These are phyloP conservation scores for Sycophila sp. DNA, from an alignment of 1,140 invertebrate species.

Conservation along the genomic window DNA sequence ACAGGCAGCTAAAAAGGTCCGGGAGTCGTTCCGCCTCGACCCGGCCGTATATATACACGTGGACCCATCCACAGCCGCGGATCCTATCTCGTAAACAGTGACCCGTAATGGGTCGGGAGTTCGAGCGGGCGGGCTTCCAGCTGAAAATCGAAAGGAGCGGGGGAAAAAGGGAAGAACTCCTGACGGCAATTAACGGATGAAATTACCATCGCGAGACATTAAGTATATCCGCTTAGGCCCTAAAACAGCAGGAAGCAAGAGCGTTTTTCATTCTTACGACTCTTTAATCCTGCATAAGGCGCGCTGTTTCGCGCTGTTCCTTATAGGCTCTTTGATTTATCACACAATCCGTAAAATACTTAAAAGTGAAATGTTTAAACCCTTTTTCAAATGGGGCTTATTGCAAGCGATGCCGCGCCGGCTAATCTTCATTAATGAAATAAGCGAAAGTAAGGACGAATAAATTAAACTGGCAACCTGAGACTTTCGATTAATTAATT, in stretches of 20 bases:
- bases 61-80: not conserved
- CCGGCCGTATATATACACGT: conserved; percentile 18
- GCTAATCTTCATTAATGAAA: too few species aligned
- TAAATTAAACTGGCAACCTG: too few species aligned
- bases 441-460: too few species aligned
- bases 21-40: conserved; percentile 46
- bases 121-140: conserved; percentile 50
- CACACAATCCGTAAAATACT: not conserved
- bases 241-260: conserved; percentile 30
- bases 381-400: not conserved
- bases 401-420: not conserved
- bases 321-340: conserved; percentile 25
- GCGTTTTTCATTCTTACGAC: conserved; percentile 52
- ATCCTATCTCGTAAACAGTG: conserved; percentile 34
- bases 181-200: conserved; percentile 54
- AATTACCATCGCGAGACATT: conserved; percentile 49
- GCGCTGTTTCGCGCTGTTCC: not conserved
- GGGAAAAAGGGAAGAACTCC: conserved; percentile 1
- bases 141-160: conserved; percentile 34
- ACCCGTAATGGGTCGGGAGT: conserved; percentile 48
- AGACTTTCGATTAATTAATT: too few species aligned
- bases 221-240: conserved; percentile 36
- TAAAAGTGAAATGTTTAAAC: not conserved
- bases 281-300: conserved; percentile 36
- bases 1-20: conserved; percentile 26